Evolutionary conservation across 2,888 invertebrate species (phyloP), one percentile per base, ranked within the genome.

Genomic region (Neuroscelio doddi): DNA sequence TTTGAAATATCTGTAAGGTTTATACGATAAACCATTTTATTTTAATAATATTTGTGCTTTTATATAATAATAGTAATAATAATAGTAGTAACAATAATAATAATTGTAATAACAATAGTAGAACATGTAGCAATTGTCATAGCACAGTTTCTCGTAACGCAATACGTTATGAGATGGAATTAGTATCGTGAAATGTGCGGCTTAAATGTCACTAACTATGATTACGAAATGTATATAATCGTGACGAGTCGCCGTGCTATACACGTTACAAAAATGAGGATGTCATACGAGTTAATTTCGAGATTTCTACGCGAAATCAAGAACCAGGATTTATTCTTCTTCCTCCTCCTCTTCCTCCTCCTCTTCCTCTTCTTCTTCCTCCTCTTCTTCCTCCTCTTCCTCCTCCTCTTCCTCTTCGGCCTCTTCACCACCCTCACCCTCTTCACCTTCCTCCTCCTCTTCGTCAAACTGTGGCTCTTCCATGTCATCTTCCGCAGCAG

Each of bases 381-480:
- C 83, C 0, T 82, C 83, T 1, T 83, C 83, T 4, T 79, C 83
- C 1, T 80, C 83, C 1, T 80, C 83, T 8, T 81, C 83, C 0
- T 80, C 82, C 5, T 82, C 80, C 14, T 82, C 80, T 21, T 79
- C 80, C 12, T 76, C 81, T 3, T 85, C 87, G 26, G 85, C 87
- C 39, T 86, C 87, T 69, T 91, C 93, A 70, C 88, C 92, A 26
- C 87, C 92, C 42, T 87, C 91, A 55, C 88, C 91, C 57, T 88
- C 91, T 70, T 90, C 93, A 73, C 90, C 93, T 67, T 90, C 92
- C 71, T 91, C 92, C 72, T 91, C 93, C 68, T 90, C 91, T 72
- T 92, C 92, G 46, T 90, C 90, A 73, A 90, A 90, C 78, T 87
- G 87, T 44, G 86, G 82, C 68, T 89, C 90, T 76, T 91, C 90